Evolutionary conservation across 1,140 invertebrate genomes (phyloP).

Genomic region (Pentalonia nigronervosa): DNA sequence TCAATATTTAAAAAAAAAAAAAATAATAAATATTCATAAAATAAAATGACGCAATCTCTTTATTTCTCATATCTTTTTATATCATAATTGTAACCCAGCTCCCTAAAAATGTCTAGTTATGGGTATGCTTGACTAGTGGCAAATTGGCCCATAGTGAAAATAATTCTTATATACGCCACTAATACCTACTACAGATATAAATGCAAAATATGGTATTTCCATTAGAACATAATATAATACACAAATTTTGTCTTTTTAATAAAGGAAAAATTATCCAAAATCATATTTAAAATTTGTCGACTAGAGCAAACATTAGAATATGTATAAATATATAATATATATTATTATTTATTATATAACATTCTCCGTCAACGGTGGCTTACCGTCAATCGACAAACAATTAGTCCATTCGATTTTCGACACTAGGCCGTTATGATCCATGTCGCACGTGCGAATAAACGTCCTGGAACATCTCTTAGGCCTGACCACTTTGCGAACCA

Average conservation of each 20-base stretch:
- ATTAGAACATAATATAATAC: neutral
- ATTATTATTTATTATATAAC: neutral
- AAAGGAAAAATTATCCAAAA: neutral
- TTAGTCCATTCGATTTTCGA: conserved; percentile 81
- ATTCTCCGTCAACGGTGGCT: neutral
- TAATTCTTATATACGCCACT: no score
- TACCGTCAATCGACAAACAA: conserved; percentile 68
- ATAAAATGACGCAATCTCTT: no score
- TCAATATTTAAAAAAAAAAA: no score
- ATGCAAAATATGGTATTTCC: no score
- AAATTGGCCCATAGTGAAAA: no score
- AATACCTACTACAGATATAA: no score
- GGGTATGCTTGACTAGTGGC: no score
- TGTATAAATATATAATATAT: neutral
- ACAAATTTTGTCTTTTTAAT: neutral
- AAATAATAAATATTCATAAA: no score
- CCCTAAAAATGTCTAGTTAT: no score
- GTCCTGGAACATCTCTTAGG: conserved; percentile 86
- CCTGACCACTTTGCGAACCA: conserved; percentile 85
- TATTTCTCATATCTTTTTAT: no score
- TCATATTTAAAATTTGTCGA: neutral
- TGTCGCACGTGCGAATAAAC: conserved; percentile 87
- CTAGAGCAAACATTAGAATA: neutral
- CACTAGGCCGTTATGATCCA: conserved; percentile 78
- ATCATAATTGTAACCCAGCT: no score